Evolutionary conservation across 1,140 invertebrate species (phyloP), one percentile per base, ranked within the genome.

Genomic region (Tribolium castaneum): DNA sequence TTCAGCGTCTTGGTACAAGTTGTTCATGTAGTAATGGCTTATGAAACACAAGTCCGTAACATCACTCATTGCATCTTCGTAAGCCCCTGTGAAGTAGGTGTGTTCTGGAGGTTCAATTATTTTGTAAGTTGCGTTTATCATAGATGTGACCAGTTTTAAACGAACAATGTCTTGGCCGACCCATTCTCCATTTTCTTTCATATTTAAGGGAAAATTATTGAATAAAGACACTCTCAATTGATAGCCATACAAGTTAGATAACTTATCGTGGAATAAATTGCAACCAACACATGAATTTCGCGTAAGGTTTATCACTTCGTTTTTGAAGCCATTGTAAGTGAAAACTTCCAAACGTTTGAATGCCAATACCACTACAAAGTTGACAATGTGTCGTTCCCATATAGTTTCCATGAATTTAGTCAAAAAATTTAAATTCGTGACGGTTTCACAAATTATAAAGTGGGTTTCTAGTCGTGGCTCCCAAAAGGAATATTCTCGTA

Each of bases 11-110:
- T 35, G 25, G 13, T 59, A 49, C 9, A 62, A 19, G n/a, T 62
- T 16, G 10, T 30, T 12, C 59, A 66, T 13, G 9, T 59, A 52
- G 10, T 30, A 62, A 30, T 59, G 73, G n/a, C 73, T 75, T 10
- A 75, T 50, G 12, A 75, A 75, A 35, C 73, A 59, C 13, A 75
- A 75, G 25, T 75, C 73, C n/a, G 56, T 30, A 9, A 14, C 34
- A 12, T 62, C 54, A 13, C 19, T 59, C 13, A 13, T 16, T 3
- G 52, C 35, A 45, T 62, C 52, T 14, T 75, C 30, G 54, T 75
- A 75, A 16, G 39, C 56, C 19, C 52, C 56, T 19, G 12, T 34
- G 5, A 10, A 75, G 59, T 39, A 9, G 7, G 51, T 45, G 9
- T 16, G 12, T 14, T 45, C 25, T 7, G 52, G 39, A 3, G 73